Conservation (phyloP, 2,888 invertebrate species). For the Harpalus rubripes region DNA sequence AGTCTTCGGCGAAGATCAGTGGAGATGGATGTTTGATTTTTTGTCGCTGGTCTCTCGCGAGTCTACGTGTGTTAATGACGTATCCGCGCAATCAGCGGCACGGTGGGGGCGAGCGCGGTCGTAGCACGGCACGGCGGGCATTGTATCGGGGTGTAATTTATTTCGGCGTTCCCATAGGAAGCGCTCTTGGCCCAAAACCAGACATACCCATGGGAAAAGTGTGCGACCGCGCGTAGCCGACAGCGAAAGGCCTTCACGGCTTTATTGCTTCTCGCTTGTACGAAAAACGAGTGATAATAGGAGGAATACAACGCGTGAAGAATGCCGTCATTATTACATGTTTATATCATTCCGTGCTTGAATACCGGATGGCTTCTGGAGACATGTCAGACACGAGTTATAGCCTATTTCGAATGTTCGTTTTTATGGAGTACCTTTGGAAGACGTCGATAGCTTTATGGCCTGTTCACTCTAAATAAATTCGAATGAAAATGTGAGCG, state of each 20-base stretch:
- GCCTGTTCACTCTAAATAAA: slow-evolving; percentile 50
- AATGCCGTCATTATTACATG: slow-evolving; percentile 55
- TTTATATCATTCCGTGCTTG: slow-evolving; percentile 38
- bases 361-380: slow-evolving; percentile 25
- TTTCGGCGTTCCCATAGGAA: slow-evolving; percentile 64
- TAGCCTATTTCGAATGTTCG: slow-evolving; percentile 47
- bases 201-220: slow-evolving; percentile 61
- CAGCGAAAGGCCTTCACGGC: slow-evolving; percentile 9
- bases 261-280: slow-evolving; percentile 36
- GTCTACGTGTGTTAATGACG: slow-evolving; percentile 49
- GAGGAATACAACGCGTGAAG: slow-evolving; percentile 40
- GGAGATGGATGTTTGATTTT: slow-evolving; percentile 46
- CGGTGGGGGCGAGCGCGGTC: not conserved
- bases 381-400: slow-evolving; percentile 42
- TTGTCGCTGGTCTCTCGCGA: slow-evolving; percentile 41
- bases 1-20: slow-evolving; percentile 26
- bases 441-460: slow-evolving; percentile 39
- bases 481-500: slow-evolving; percentile 41
- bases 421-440: slow-evolving; percentile 39
- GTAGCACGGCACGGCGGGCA: slow-evolving; percentile 4
- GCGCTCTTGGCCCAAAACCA: slow-evolving; percentile 52
- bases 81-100: slow-evolving; percentile 31
- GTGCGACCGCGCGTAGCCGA: slow-evolving; percentile 18
- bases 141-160: slow-evolving; percentile 63
- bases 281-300: slow-evolving; percentile 56